Conservation (phyloP, 92 coral and sea anemone genomes). For the Bergia sp. region DNA sequence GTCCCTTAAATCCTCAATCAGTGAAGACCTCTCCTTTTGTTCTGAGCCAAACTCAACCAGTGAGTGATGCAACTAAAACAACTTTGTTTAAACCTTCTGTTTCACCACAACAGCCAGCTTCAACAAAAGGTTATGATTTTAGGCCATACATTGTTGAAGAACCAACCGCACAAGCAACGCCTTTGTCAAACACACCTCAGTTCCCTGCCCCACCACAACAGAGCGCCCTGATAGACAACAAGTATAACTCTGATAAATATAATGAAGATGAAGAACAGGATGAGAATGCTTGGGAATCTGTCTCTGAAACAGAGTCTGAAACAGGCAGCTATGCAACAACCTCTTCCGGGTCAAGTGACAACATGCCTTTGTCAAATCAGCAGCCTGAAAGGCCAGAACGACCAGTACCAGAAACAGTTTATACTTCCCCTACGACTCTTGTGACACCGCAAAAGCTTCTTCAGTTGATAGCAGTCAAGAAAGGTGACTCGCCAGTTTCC, state of each 20-base stretch:
- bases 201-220: neutral
- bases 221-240: slow-evolving; percentile 36
- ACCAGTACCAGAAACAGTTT: slow-evolving; percentile 22
- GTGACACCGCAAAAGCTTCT: slow-evolving; percentile 25
- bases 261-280: slow-evolving; percentile 6
- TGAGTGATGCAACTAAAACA: neutral
- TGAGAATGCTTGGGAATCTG: slow-evolving; percentile 23
- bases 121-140: slow-evolving; percentile 53
- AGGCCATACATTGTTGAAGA: slow-evolving; percentile 59
- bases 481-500: neutral
- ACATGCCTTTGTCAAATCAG: neutral
- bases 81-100: slow-evolving; percentile 10
- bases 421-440: neutral
- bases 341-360: slow-evolving; percentile 9
- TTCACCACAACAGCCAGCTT: slow-evolving; percentile 37
- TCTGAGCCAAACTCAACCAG: slow-evolving; percentile 1
- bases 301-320: slow-evolving; percentile 59
- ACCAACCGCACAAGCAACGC: slow-evolving; percentile 1
- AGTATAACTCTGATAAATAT: slow-evolving; percentile 24
- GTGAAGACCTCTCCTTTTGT: slow-evolving; percentile 39
- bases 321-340: slow-evolving; percentile 38
- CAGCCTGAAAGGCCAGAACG: slow-evolving; percentile 42
- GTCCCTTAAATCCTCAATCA: slow-evolving; percentile 37
- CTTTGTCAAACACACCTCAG: slow-evolving; percentile 15
- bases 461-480: neutral